A percentile compares a stretch with the other conserved stretches of the same genome.
Conservation (phyloP, 1,140 invertebrate species). For the Homalodisca vitripennis region DNA sequence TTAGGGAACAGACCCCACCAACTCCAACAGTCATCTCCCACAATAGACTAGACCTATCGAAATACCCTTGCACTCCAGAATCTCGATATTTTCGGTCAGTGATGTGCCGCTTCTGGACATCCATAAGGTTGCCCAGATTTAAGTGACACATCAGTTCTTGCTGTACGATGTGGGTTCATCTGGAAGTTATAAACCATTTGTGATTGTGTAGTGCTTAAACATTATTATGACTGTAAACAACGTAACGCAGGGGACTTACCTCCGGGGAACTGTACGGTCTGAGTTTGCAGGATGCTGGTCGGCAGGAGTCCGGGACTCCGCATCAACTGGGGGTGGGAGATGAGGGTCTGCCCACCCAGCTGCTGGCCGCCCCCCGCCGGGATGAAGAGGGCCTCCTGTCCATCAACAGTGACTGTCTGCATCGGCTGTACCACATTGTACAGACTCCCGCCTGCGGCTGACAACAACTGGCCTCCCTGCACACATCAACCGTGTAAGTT, state of each 20-base stretch:
- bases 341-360: conserved; percentile 48
- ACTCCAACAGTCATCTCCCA: too few species aligned
- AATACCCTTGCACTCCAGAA: too few species aligned
- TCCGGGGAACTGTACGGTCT: conserved; percentile 53
- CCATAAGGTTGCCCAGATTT: too few species aligned
- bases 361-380: conserved; percentile 38
- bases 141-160: too few species aligned
- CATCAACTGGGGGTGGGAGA: conserved; percentile 64
- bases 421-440: conserved; percentile 68
- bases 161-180: too few species aligned
- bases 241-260: conserved; percentile 45
- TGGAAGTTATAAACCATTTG: too few species aligned
- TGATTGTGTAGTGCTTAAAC: too few species aligned
- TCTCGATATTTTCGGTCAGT: too few species aligned
- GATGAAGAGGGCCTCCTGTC: conserved; percentile 83
- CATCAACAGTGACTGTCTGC: conserved; percentile 89
- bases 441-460: conserved; percentile 54
- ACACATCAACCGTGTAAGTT: too few species aligned
- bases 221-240: background rate
- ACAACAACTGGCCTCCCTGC: conserved; percentile 49
- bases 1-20: too few species aligned
- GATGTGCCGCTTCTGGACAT: too few species aligned
- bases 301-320: conserved; percentile 54
- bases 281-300: conserved; percentile 55
- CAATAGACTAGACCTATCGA: too few species aligned